phyloP scores from a whole-genome alignment of 1,140 invertebrate genomes.

The Babylonia areolata region DNA sequence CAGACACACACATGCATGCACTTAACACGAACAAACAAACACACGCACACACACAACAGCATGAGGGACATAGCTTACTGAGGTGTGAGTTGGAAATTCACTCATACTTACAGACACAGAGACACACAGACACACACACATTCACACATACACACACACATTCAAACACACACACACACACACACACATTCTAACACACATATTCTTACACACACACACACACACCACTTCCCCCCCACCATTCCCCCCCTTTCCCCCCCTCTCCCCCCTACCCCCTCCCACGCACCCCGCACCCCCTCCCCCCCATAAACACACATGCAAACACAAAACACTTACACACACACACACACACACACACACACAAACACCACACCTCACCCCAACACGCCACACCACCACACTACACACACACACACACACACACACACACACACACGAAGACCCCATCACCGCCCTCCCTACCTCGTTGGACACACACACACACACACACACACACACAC shows the following conservation, averaged over 20 bases:
- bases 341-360: no score
- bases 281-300: background rate
- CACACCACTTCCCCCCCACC: background rate
- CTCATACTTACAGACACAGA: background rate
- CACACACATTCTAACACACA: background rate
- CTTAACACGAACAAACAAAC: background rate
- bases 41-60: background rate
- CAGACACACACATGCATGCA: background rate
- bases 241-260: background rate
- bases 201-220: no score
- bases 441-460: background rate
- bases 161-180: background rate
- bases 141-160: background rate
- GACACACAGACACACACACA: background rate
- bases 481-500: background rate
- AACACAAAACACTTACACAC: no score
- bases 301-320: background rate
- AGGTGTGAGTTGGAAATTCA: no score
- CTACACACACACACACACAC: no score
- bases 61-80: no score
- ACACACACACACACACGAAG: no score
- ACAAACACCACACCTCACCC: no score
- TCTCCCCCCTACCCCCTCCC: background rate
- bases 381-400: no score
- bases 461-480: conserved; percentile 62